Conservation (phyloP, 2,888 invertebrate species). For the Bombylius major region DNA sequence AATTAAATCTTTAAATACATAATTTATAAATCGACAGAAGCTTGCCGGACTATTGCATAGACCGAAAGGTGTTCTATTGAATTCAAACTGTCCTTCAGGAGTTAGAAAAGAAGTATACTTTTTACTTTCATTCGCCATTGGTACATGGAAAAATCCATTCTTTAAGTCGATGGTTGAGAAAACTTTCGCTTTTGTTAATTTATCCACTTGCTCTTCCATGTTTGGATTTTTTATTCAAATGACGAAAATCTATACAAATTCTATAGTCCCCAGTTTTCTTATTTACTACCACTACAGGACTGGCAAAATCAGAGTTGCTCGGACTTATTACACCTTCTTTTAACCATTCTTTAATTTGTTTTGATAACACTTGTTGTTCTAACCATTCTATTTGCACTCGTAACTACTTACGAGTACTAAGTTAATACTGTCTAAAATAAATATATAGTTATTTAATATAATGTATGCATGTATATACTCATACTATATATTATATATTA, state of each 20-base stretch:
- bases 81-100: conserved; percentile 29
- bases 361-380: conserved; percentile 19
- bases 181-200: conserved; percentile 16
- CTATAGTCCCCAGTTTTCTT: conserved; percentile 15
- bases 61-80: conserved; percentile 30
- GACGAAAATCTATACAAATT: conserved; percentile 19
- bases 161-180: conserved; percentile 18
- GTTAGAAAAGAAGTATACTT: conserved; percentile 31
- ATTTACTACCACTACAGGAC: conserved; percentile 16
- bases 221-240: conserved; percentile 3
- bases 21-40: conserved; percentile 20
- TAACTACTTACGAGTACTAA: too few relatives aligned
- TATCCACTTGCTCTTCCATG: conserved; percentile 10
- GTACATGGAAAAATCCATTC: conserved; percentile 1
- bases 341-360: conserved; percentile 22
- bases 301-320: conserved; percentile 15
- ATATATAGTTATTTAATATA: too few relatives aligned
- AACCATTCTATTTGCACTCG: too few relatives aligned
- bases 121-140: background rate
- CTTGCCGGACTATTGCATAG: conserved; percentile 26
- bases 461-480: too few relatives aligned
- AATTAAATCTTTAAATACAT: conserved; percentile 9
- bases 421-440: too few relatives aligned
- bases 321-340: conserved; percentile 11
- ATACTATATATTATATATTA: too few relatives aligned